Evolutionary conservation across 1,140 invertebrate genomes (phyloP).

Genomic region (Cydia fagiglandana): DNA sequence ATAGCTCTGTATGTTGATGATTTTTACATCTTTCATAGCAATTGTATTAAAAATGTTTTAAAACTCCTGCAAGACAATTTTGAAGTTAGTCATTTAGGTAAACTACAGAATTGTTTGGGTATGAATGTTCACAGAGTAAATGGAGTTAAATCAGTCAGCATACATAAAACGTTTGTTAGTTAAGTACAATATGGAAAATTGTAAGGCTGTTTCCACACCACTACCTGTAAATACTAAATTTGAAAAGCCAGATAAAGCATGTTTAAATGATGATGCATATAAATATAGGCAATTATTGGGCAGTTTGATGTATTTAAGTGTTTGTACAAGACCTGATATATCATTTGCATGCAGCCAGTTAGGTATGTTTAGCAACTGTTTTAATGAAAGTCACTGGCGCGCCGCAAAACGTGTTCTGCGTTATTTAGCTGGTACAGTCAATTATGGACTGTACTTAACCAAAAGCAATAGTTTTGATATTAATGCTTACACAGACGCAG

Average conservation of each 20-base stretch:
- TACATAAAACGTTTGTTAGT: constrained; percentile 24
- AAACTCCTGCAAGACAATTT: neutral
- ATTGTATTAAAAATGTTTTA: constrained; percentile 32
- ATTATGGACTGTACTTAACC: neutral
- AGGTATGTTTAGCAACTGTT: constrained; percentile 1
- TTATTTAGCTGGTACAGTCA: constrained; percentile 10
- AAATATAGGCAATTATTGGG: constrained; percentile 23
- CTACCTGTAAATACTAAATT: constrained; percentile 20
- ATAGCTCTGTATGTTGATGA: constrained; percentile 45
- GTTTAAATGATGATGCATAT: constrained; percentile 21
- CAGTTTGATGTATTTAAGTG: constrained; percentile 22
- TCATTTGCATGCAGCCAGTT: constrained; percentile 1
- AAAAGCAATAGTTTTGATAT: neutral
- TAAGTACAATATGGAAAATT: constrained; percentile 8
- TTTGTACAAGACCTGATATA: constrained; percentile 28
- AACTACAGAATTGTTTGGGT: too few relatives aligned
- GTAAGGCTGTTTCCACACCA: constrained; percentile 21
- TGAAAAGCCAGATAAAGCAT: constrained; percentile 21
- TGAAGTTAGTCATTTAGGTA: neutral
- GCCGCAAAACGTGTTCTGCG: constrained; percentile 16
- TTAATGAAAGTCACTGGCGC: neutral
- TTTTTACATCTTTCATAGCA: constrained; percentile 36
- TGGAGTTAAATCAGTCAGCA: constrained; percentile 19
- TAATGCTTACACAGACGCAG: constrained; percentile 12
- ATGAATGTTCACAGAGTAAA: too few relatives aligned